Evolutionary conservation across 1,140 invertebrate species (phyloP), one percentile per base, ranked within the genome.

Genomic region (Oppia nitens): DNA sequence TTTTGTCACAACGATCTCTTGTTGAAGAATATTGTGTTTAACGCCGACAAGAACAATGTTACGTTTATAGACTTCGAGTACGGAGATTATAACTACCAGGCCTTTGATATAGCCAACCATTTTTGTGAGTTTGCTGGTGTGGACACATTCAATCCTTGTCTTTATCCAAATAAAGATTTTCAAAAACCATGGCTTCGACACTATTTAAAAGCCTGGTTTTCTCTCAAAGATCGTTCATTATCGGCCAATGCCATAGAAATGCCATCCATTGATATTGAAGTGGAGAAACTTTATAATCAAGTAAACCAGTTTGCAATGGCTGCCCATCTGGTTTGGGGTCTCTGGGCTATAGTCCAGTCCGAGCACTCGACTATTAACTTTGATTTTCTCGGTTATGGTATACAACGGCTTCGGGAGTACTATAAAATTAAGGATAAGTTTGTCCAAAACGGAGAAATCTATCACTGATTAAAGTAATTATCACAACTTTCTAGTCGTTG

Each of bases 1-100:
- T 95, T 96, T 74, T 84, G 85, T 70, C 95, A 99, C 75, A 99
- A 99, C 76, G 95, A 99, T 77, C 78, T 98, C 57, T 76, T 98
- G 62, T 75, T 96, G 60, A 87, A 82, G 66, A 99, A 99, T 75
- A 82, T 98, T 58, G 81, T 98, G 55, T 84, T 84, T 67, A 81
- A 87, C 66, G 28, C 52, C 14, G 17, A 23, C 17, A 47, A 40
- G 65, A 66, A 67, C 59, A 54, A 62, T 24, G 81, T 97, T 2
- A 82, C 81, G 23, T 98, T 98, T 70, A 98, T 98, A 66, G 95
- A 98, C 73, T 98, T 89, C 73, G 95, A 98, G 72, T 98, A 98
- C 74, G 85, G 87, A 6, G 83, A 79, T 60, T 83, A 83, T 66
- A 98, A 98, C 74, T 94, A 88, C 74, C 87, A 93, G 72, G 84